Conservation (phyloP, 2,888 invertebrate species). For the Hymenopus coronatus region DNA sequence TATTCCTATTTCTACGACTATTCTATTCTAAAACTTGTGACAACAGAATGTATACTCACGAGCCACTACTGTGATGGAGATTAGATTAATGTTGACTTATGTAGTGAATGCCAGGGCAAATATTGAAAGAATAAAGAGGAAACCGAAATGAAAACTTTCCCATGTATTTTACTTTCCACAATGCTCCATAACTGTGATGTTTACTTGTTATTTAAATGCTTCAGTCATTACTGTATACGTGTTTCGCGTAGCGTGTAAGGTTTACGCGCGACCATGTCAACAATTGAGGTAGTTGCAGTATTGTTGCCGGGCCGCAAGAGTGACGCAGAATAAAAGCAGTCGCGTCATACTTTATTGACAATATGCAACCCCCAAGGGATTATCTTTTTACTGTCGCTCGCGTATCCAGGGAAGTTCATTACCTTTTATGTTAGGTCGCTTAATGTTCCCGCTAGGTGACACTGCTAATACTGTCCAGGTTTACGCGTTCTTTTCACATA, state of each 20-base stretch:
- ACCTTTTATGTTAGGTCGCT: background rate
- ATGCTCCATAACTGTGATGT: too few species aligned
- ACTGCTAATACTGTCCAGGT: background rate
- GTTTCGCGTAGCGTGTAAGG: background rate
- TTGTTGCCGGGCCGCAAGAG: background rate
- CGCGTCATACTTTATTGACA: background rate
- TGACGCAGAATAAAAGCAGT: background rate
- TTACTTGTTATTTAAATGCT: too few species aligned
- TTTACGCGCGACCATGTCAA: background rate
- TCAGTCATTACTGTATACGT: too few species aligned
- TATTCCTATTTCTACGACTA: too few species aligned
- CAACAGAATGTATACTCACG: too few species aligned
- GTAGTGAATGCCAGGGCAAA: too few species aligned
- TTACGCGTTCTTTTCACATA: background rate
- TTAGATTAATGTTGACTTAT: too few species aligned
- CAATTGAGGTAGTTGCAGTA: background rate
- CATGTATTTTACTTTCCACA: too few species aligned
- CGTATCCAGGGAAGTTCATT: background rate
- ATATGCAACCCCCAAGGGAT: background rate
- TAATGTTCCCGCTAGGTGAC: background rate
- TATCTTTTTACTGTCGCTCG: background rate
- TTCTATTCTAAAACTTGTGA: too few species aligned
- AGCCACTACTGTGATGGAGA: too few species aligned
- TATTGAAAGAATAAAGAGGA: too few species aligned
- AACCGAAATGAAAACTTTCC: too few species aligned